phyloP scores from a whole-genome alignment of 2,113 vertebrate species.

The Verasper variegatus region DNA sequence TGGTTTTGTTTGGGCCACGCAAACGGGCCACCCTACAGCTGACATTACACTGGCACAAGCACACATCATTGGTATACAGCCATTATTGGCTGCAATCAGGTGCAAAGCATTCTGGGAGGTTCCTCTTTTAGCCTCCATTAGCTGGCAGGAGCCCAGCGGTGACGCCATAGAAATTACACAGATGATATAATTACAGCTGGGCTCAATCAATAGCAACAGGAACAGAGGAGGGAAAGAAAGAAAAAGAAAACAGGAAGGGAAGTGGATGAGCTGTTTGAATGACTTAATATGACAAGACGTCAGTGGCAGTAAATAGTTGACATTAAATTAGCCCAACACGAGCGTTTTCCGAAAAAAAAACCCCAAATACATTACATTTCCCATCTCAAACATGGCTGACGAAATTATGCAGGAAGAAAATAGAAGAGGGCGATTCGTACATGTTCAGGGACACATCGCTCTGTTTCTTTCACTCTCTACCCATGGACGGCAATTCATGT shows the following conservation, averaged over 20 bases:
- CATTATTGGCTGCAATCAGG: constrained; percentile 54
- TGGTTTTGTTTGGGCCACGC: constrained; percentile 2
- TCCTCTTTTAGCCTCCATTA: constrained; percentile 71
- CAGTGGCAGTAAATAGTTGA: constrained; percentile 44
- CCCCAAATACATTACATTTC: constrained; percentile 21
- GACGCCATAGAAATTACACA: constrained; percentile 74
- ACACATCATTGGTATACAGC: constrained; percentile 22
- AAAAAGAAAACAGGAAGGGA: constrained; percentile 42
- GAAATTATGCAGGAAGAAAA: constrained; percentile 5
- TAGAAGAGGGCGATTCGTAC: constrained; percentile 14
- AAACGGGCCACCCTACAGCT: constrained; percentile 16
- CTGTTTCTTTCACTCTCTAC: background rate
- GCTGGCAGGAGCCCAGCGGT: constrained; percentile 64
- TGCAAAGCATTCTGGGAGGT: constrained; percentile 66
- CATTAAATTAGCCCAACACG: constrained; percentile 35
- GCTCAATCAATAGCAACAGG: constrained; percentile 73
- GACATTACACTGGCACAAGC: constrained; percentile 32
- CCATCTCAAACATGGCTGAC: background rate
- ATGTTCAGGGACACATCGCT: constrained; percentile 16
- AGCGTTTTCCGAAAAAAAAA: constrained; percentile 17
- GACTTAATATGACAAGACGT: constrained; percentile 59
- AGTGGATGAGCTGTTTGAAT: constrained; percentile 59
- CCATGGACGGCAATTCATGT: background rate
- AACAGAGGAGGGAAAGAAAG: constrained; percentile 58
- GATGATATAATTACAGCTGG: constrained; percentile 75